A percentile compares a stretch with the other conserved stretches of the same genome.
Evolutionary conservation across 2,797 vertebrate species (phyloP).

Genomic region (Lepilemur ruficaudatus): DNA sequence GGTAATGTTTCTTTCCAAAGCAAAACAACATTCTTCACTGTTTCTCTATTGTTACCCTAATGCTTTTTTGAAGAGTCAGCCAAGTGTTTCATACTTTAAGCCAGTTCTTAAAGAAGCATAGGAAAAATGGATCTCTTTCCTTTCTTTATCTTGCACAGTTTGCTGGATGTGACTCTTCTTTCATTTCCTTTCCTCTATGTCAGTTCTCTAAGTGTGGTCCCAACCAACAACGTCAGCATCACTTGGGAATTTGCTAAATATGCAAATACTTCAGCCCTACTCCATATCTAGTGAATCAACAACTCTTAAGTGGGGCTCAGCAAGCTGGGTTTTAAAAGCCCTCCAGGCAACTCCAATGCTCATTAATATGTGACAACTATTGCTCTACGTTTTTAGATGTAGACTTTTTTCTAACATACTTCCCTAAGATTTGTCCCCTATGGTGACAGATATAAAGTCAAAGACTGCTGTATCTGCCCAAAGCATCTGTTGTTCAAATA

Average conservation of each 20-base stretch:
- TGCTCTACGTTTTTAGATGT: neutral
- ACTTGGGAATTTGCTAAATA: neutral
- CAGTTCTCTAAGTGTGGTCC: neutral
- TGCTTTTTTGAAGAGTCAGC: neutral
- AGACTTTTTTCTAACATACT: neutral
- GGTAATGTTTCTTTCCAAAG: neutral
- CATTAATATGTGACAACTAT: accelerated
- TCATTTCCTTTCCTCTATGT: neutral
- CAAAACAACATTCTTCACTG: neutral
- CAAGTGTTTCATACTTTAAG: neutral
- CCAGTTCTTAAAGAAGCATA: neutral
- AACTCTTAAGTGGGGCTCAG: neutral
- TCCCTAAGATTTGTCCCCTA: neutral
- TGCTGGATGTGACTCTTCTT: neutral
- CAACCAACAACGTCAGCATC: neutral
- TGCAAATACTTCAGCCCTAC: neutral
- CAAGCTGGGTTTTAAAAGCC: neutral
- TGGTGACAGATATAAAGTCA: neutral
- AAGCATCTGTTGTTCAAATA: neutral
- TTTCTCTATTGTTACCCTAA: neutral
- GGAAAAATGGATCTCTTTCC: neutral
- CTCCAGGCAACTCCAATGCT: neutral
- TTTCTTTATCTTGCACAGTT: neutral
- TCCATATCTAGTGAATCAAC: neutral
- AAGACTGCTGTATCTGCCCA: neutral